A percentile compares a stretch with the other conserved stretches of the same genome.
phyloP scores from a whole-genome alignment of 1,140 invertebrate species.

The Saccostrea echinata region DNA sequence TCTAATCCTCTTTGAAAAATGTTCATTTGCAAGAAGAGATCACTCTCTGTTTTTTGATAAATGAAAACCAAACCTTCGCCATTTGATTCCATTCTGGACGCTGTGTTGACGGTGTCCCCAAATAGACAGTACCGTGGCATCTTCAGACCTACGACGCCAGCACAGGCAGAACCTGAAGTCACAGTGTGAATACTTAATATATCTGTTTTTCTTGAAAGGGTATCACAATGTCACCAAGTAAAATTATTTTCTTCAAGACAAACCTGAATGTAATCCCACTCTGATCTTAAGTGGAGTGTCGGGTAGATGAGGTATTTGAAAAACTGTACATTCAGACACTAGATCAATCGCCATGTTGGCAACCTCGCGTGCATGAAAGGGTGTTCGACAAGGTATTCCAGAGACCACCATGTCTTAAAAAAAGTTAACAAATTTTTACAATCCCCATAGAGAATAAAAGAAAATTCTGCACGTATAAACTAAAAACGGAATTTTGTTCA shows the following conservation, averaged over 20 bases:
- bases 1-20: too few species aligned
- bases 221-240: too few species aligned
- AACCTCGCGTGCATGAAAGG: conserved; percentile 82
- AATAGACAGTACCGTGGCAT: conserved; percentile 88
- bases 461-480: too few species aligned
- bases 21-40: too few species aligned
- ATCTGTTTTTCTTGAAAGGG: too few species aligned
- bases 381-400: conserved; percentile 71
- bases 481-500: too few species aligned
- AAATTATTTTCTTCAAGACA: background rate
- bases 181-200: too few species aligned
- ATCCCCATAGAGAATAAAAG: too few species aligned
- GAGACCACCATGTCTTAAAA: conserved; percentile 72
- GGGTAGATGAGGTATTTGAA: conserved; percentile 82
- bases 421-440: background rate
- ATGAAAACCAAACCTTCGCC: conserved; percentile 78
- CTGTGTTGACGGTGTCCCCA: conserved; percentile 96
- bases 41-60: background rate
- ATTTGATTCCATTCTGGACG: conserved; percentile 90
- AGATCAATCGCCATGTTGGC: conserved; percentile 84
- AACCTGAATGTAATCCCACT: conserved; percentile 72
- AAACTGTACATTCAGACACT: conserved; percentile 80
- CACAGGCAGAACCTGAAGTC: conserved; percentile 82
- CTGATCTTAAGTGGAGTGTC: conserved; percentile 65
- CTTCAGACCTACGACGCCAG: conserved; percentile 84